Conservation (phyloP, 2,113 vertebrate genomes). For the Haliaeetus leucogaster region DNA sequence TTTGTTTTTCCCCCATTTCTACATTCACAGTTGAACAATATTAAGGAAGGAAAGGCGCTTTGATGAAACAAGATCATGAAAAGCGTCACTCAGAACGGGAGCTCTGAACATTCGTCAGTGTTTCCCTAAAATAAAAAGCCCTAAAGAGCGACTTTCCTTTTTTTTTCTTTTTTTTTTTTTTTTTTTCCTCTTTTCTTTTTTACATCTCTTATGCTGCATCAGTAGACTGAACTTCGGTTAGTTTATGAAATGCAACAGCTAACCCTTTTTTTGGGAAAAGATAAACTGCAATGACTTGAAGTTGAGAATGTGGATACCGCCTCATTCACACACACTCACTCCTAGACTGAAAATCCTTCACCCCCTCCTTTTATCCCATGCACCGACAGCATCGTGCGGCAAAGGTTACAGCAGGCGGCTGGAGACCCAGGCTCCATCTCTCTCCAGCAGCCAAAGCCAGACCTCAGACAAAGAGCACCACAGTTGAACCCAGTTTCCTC, state of each 20-base stretch:
- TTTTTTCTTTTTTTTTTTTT: neutral
- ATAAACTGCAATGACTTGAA: conserved; percentile 79
- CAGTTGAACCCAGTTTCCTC: conserved; percentile 62
- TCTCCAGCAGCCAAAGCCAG: conserved; percentile 74
- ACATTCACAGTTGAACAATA: conserved; percentile 82
- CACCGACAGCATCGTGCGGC: conserved; percentile 46
- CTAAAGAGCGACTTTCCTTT: conserved; percentile 71
- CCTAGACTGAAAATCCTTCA: conserved; percentile 72
- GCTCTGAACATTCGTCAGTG: conserved; percentile 75
- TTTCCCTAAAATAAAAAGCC: conserved; percentile 71
- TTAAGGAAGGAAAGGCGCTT: conserved; percentile 76
- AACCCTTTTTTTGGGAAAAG: conserved; percentile 66
- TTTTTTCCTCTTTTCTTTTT: neutral
- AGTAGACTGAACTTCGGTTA: conserved; percentile 74
- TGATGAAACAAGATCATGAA: conserved; percentile 60
- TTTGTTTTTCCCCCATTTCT: conserved; percentile 48
- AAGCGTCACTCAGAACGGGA: conserved; percentile 61
- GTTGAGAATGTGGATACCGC: conserved; percentile 82
- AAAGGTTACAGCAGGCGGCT: conserved; percentile 57
- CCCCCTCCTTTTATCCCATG: conserved; percentile 44
- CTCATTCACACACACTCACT: conserved; percentile 85
- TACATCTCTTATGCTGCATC: conserved; percentile 75
- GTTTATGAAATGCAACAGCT: conserved; percentile 79
- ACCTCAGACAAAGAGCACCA: conserved; percentile 68
- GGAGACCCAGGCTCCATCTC: conserved; percentile 55